These are phyloP conservation scores for Thaleichthys pacificus DNA, from an alignment of 2,797 vertebrate genomes.

Conservation along the genomic window DNA sequence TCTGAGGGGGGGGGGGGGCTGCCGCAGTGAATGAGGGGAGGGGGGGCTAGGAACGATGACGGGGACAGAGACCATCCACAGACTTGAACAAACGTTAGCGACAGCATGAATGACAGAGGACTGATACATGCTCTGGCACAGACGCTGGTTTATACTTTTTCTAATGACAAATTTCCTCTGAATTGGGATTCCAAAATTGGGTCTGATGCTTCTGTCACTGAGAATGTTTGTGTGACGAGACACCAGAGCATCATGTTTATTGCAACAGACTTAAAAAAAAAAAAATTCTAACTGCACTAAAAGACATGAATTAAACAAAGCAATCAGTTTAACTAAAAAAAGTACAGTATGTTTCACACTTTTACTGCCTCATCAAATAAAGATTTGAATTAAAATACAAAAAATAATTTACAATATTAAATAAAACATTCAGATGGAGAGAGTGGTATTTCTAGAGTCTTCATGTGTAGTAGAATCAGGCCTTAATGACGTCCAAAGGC, in stretches of 20 bases:
- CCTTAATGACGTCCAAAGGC: conserved; percentile 68
- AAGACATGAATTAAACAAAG: conserved; percentile 14
- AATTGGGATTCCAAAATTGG: not conserved
- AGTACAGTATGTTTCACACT: conserved; percentile 17
- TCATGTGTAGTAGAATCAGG: conserved; percentile 56
- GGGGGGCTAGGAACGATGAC: not conserved
- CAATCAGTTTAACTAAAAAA: conserved; percentile 32
- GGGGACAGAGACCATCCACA: not conserved
- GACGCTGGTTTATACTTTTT: too few relatives aligned
- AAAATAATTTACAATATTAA: conserved; percentile 30
- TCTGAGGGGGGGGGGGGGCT: conserved; percentile 3
- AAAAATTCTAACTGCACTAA: not conserved
- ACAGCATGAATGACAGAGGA: too few relatives aligned
- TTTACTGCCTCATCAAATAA: conserved; percentile 2
- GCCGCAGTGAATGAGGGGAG: not conserved
- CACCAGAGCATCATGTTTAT: not conserved
- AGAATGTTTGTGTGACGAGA: not conserved
- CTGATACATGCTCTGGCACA: too few relatives aligned
- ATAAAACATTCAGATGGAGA: conserved; percentile 40
- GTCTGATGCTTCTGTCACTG: not conserved
- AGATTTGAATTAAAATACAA: conserved; percentile 13
- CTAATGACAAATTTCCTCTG: not conserved
- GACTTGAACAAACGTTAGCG: too few relatives aligned
- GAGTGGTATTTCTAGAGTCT: conserved; percentile 37
- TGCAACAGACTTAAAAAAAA: not conserved